A percentile compares a stretch with the other conserved stretches of the same genome.
These are phyloP conservation scores for Hormaphis cornu DNA, from an alignment of 1,140 invertebrate species.

Conservation along the genomic window DNA sequence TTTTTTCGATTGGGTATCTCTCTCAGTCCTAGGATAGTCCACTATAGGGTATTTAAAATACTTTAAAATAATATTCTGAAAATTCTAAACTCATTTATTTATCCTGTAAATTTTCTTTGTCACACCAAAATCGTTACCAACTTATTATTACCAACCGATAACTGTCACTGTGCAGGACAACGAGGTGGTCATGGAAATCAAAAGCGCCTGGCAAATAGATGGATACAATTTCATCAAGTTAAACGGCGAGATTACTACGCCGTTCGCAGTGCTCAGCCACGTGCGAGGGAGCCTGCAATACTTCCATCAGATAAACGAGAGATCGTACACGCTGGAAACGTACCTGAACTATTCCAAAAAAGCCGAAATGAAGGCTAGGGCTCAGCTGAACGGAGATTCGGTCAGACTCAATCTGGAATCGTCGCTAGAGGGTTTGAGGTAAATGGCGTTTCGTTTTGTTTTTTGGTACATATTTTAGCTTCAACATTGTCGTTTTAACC, in stretches of 20 bases:
- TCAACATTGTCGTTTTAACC: too few relatives aligned
- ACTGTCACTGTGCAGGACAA: too few relatives aligned
- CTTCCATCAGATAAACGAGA: conserved; percentile 18
- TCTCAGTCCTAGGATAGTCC: too few relatives aligned
- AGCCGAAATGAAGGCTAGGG: conserved; percentile 35
- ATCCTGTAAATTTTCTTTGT: too few relatives aligned
- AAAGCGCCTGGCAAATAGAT: conserved; percentile 46
- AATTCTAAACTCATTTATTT: too few relatives aligned
- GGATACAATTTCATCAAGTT: conserved; percentile 44
- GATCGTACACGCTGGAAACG: conserved; percentile 36
- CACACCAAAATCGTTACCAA: too few relatives aligned
- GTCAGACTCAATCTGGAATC: conserved; percentile 36
- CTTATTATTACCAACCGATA: too few relatives aligned
- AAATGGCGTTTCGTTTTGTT: conserved; percentile 16
- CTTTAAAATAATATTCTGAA: too few relatives aligned
- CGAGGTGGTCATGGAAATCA: conserved; percentile 43
- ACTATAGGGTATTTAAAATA: too few relatives aligned
- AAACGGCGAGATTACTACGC: conserved; percentile 46
- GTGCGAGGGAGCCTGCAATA: conserved; percentile 41
- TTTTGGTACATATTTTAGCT: too few relatives aligned
- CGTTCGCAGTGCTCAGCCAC: conserved; percentile 45
- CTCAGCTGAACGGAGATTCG: conserved; percentile 31
- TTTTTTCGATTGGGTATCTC: too few relatives aligned
- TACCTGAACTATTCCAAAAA: conserved; percentile 35
- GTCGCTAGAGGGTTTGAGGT: conserved; percentile 36